phyloP scores from a whole-genome alignment of 2,888 invertebrate species.

The Eudemis profundana region DNA sequence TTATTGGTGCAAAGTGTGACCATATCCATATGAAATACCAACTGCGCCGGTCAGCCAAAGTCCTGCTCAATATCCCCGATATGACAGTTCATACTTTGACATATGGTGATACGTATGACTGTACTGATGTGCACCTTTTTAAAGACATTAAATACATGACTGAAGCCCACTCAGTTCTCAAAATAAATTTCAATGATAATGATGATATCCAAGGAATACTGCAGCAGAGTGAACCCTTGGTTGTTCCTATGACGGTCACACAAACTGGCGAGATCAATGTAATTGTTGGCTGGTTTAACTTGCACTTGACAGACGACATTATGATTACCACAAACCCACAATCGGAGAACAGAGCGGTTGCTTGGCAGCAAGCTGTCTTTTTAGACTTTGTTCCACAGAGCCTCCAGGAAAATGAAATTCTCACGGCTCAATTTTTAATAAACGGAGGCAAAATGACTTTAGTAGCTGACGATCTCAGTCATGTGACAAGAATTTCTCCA shows the following conservation, averaged over 20 bases:
- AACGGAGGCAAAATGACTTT: slow-evolving; percentile 71
- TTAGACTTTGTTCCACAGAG: slow-evolving; percentile 78
- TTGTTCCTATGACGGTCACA: slow-evolving; percentile 66
- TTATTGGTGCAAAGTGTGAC: slow-evolving; percentile 86
- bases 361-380: slow-evolving; percentile 93
- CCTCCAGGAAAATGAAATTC: slow-evolving; percentile 59
- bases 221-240: slow-evolving; percentile 66
- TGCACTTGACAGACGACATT: slow-evolving; percentile 87
- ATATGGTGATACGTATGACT: slow-evolving; percentile 87
- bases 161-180: slow-evolving; percentile 81
- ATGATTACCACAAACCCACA: slow-evolving; percentile 87
- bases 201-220: slow-evolving; percentile 75
- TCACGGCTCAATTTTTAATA: slow-evolving; percentile 68
- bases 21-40: slow-evolving; percentile 79
- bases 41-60: slow-evolving; percentile 59
- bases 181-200: slow-evolving; percentile 87
- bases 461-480: slow-evolving; percentile 54
- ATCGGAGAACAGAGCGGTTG: slow-evolving; percentile 76
- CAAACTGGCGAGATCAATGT: slow-evolving; percentile 86
- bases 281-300: slow-evolving; percentile 90
- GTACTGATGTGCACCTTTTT: slow-evolving; percentile 86
- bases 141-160: slow-evolving; percentile 86
- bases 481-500: slow-evolving; percentile 62
- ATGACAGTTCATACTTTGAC: slow-evolving; percentile 62
- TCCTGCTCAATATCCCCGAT: slow-evolving; percentile 60